Evolutionary conservation across 2,888 invertebrate genomes (phyloP), one percentile per base, ranked within the genome.

Genomic region (Molorchus minor): DNA sequence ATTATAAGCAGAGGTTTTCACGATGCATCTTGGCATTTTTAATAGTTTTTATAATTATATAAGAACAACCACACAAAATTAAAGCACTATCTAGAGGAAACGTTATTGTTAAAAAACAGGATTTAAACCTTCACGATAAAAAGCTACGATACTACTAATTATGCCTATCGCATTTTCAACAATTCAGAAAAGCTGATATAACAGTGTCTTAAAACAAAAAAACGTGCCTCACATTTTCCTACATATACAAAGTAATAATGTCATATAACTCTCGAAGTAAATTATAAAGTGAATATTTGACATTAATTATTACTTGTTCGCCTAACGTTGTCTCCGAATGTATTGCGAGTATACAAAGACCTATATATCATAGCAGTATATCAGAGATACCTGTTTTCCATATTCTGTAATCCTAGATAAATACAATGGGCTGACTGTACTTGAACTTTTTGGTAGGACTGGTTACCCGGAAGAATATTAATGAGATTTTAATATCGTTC

Each of bases 321-420:
- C 3, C 12, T 4, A 35, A 3, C 3, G 35, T 3, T n/a, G 3
- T 35, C 8, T n/a, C n/a, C 17, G 15, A 36, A 36, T 15, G 33
- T 33, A 33, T 36, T 12, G 15, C 3, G 8, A 25, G 8, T 25
- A 25, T 8, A 5, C 8, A 25, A 25, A 5, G 8, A 25, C 25
- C 3, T 25, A 25, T 25, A n/a, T 25, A 25, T 25, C 25, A 3
- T 25, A 5, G 4, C 3, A 25, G 25, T 8, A 25, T 25, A 25
- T 5, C 8, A 25, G 4, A 5, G 25, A 25, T 5, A 43, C 13
- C 7, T 21, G 25, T 25, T 49, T 25, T 19, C 15, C 10, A 15
- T 15, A 25, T 20, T 36, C 13, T 25, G 38, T 49, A 49, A 38
- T 25, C n/a, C 38, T 21, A 25, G 16, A 33, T 38, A 38, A 38